Evolutionary conservation across 2,888 invertebrate genomes (phyloP), one percentile per base, ranked within the genome.

Genomic region (Choristoneura rosaceana): DNA sequence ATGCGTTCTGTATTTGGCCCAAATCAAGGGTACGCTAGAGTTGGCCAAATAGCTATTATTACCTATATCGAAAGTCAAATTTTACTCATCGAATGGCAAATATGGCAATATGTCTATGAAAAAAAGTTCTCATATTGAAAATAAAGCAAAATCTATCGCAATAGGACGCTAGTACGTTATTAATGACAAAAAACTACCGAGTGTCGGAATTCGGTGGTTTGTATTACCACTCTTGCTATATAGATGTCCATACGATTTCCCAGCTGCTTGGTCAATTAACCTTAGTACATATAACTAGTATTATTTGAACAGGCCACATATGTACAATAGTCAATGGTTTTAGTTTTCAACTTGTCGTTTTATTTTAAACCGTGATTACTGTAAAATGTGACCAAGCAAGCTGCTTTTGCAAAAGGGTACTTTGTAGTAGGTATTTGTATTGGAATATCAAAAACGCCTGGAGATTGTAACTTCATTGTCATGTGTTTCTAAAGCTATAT

Each of bases 401-500:
- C 55, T 55, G 55, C 12, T 12, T 4, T 0, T 12, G 25, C 12
- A 25, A 55, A 55, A 55, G 4, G 17, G 8, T 0, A 17, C 15
- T 52, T 52, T 52, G 9, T 3, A 15, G 15, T 9, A 52, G 50
- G 9, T 47, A 47, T 17, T 52, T 15, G 15, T 52, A 52, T 15
- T 15, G 50, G 8, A 15, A 52, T 17, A 17, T 52, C 14, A n/a
- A 25, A 55, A 55, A 55, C 25, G 55, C 25, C 12, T 55, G 25
- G 25, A 47, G 58, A 10, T 69, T 69, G 55, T 45, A 33, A 45
- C 62, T 0, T 59, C 59, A 38, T 17, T 38, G 62, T 45, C 52
- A n/a, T 55, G 52, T 58, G 34, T n/a, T 38, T 62, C 41, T 59
- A 45, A 3, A 61, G 60, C 50, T 52, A 68, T 47, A 33, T 60